These are phyloP conservation scores for Tryphoninae sp. DNA, from an alignment of 2,888 invertebrate species.

Conservation along the genomic window DNA sequence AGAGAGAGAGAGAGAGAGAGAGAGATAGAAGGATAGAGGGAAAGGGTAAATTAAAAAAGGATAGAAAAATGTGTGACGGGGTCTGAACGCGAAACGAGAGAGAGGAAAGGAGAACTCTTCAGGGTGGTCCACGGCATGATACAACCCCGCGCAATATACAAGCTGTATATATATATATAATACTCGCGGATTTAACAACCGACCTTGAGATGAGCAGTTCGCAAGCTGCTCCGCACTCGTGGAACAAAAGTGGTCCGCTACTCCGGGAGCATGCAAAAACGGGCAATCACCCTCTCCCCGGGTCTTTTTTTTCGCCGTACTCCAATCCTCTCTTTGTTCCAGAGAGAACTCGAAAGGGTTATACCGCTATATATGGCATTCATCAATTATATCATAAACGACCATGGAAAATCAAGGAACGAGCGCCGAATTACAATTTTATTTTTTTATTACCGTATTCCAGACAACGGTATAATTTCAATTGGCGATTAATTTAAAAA, in stretches of 20 bases:
- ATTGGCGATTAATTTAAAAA: conserved; percentile 6
- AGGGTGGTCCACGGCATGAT: conserved; percentile 67
- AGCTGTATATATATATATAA: conserved; percentile 17
- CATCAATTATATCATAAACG: conserved; percentile 10
- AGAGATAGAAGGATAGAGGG: conserved; percentile 19
- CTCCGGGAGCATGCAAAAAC: conserved; percentile 55
- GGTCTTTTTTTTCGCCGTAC: conserved; percentile 39
- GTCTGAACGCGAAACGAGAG: conserved; percentile 31
- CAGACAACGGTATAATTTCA: background rate
- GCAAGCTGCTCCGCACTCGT: conserved; percentile 50
- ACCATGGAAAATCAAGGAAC: background rate
- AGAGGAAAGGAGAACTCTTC: conserved; percentile 56
- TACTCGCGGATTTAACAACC: conserved; percentile 69
- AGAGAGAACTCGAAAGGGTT: background rate
- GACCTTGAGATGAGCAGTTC: conserved; percentile 65
- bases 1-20: conserved; percentile 13
- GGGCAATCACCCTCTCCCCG: conserved; percentile 50
- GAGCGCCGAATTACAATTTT: background rate
- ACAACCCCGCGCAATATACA: conserved; percentile 52
- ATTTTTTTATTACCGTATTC: background rate
- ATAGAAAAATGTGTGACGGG: conserved; percentile 42
- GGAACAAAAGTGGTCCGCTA: conserved; percentile 52
- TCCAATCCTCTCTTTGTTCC: conserved; percentile 31
- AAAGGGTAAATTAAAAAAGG: conserved; percentile 26
- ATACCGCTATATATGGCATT: conserved; percentile 14